Conservation (phyloP, 2,113 vertebrate genomes). For the Sarotherodon lohbergeri region DNA sequence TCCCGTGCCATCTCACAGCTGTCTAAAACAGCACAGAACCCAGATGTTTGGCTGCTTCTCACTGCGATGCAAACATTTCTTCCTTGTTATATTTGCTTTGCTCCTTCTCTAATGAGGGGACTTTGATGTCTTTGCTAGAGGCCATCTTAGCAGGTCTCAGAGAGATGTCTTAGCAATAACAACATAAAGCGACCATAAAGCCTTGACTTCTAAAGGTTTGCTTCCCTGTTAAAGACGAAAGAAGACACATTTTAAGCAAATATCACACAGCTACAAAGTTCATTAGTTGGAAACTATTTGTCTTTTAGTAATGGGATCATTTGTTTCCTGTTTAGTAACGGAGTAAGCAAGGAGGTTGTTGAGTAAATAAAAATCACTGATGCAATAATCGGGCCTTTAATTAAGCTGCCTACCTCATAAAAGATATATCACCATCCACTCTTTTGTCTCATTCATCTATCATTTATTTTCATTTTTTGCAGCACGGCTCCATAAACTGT, state of each 20-base stretch:
- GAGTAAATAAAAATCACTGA: background rate
- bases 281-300: background rate
- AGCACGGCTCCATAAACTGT: background rate
- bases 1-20: background rate
- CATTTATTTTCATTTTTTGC: background rate
- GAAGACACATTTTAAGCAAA: background rate
- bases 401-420: background rate
- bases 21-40: constrained; percentile 5
- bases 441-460: background rate
- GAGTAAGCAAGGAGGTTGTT: background rate
- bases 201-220: background rate
- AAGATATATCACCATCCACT: background rate
- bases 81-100: background rate
- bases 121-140: constrained; percentile 16
- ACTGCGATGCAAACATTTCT: background rate
- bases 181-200: constrained; percentile 19
- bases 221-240: background rate
- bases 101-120: constrained; percentile 6
- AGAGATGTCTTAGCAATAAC: background rate
- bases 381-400: background rate
- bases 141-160: constrained; percentile 5
- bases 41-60: constrained; percentile 20
- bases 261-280: constrained; percentile 6
- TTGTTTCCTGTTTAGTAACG: constrained; percentile 10
- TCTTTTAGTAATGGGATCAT: constrained; percentile 34